Conservation (phyloP, 2,113 vertebrate genomes). For the Phoenicopterus ruber region DNA sequence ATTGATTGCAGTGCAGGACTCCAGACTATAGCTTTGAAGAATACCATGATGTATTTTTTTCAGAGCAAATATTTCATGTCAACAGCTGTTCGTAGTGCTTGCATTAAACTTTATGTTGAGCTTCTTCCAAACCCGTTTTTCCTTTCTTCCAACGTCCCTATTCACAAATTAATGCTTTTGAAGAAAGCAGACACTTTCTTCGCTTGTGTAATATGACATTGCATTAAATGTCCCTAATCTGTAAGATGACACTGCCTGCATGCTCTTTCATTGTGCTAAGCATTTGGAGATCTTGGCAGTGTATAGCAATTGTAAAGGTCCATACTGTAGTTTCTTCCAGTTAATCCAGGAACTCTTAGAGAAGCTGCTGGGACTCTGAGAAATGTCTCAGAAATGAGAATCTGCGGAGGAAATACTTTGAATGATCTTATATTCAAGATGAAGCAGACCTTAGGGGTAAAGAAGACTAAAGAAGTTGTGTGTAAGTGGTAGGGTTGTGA, state of each 20-base stretch:
- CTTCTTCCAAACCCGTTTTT: neutral
- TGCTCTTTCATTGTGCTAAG: neutral
- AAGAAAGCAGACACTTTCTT: neutral
- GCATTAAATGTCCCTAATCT: neutral
- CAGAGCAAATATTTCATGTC: neutral
- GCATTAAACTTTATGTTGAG: neutral
- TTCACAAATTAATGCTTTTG: neutral
- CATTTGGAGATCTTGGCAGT: neutral
- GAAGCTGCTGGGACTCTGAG: neutral
- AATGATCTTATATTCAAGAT: neutral
- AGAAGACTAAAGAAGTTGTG: neutral
- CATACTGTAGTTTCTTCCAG: neutral
- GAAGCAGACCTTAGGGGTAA: neutral
- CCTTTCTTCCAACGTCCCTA: neutral
- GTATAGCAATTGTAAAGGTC: neutral
- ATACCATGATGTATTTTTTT: neutral
- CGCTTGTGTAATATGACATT: neutral
- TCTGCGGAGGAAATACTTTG: neutral
- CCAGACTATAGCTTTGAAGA: neutral
- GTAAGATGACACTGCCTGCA: neutral
- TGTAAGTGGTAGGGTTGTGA: neutral
- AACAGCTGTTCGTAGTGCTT: neutral
- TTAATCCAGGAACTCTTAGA: neutral
- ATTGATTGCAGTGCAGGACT: neutral
- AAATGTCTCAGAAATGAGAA: neutral